Evolutionary conservation across 2,797 vertebrate species (phyloP), one percentile per base, ranked within the genome.

Genomic region (Poeciliopsis turneri): DNA sequence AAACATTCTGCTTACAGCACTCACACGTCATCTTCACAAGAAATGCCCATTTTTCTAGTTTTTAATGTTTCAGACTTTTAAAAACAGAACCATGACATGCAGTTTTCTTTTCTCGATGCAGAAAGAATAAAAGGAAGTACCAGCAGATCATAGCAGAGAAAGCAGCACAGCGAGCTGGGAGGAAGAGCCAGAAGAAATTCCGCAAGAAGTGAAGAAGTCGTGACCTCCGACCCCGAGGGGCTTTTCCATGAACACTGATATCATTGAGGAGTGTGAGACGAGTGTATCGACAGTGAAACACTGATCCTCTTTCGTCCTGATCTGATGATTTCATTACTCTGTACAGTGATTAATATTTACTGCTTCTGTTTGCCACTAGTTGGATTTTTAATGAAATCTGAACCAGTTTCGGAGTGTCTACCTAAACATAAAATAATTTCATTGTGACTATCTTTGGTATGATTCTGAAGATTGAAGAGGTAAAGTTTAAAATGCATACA

Each of bases 41-140:
- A 53, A 53, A 53, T 53, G 51, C 51, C 20, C 20, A 53, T 53
- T 25, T 33, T 51, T 23, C 7, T 51, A 51, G 49, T 5, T 28
- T 72, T 76, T 72, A 43, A 45, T 68, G 49, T 1, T 64, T 45
- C 20, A 25, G 2, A 16, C 41, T 70, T 43, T 70, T 39, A 75
- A 66, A 72, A 72, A n/a, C 6, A 39, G 51, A 74, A 51, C 73
- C 25, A 70, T 28, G 8, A 33, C 51, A 49, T 69, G 4, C 10
- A 10, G 5, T 28, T 18, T 66, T 51, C 10, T 70, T 23, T 76
- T 76, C 30, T 84, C 15, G 83, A 84, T 82, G 93, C 93, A 99
- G 98, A 64, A 96, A 96, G 71, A 99, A 99, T 93, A 98, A 99
- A 95, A 98, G 94, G 95, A 98, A 97, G 84, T 99, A 95, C 88